Base-by-base conservation (phyloP, 2,888 invertebrate species). In the Zeuzera pyrina region DNA sequence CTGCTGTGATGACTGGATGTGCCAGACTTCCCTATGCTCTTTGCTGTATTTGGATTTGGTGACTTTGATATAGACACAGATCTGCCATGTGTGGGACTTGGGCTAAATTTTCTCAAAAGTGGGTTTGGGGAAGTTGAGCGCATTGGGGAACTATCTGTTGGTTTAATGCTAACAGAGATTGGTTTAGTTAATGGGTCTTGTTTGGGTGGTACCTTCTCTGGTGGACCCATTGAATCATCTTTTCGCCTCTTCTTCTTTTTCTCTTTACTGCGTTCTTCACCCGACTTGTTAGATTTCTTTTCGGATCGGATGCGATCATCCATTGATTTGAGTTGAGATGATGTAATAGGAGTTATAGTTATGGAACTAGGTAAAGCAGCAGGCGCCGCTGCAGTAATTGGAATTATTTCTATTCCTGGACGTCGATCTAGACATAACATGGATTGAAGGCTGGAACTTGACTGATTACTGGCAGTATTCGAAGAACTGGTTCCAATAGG, bases 361-460 rank as follows among this genome's bases (percentile, higher is more conserved):
- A 94, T 93, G 1, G 94, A 93, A 53, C 91, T 91, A 6, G 93
- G 90, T 15, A 92, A 64, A 3, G 86, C 85, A 4, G 90, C 84
- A 3, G 88, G 87, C 0, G 89, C 71, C 5, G 88, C 73, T 8
- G 90, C 84, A 2, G 89, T 83, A 38, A 93, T 87, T 0, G 95
- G 94, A 49, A 95, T 93, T 29, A 95, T 93, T 71, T 95, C 95
- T 39, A 95, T 93, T 2, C 91, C 92, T 0, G 91, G 89, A 15
- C 92, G 77, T 34, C 90, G 84, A 45, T 91, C 91, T 26, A 90
- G 66, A 35, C 88, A 86, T 19, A 90, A 59, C 62, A 89, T 86
- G 7, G 89, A 87, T 15, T 87, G 86, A 12, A 85, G 63, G 41
- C 73, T 84, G n/a, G 74, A 58, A 8, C 83, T 74, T 1, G 90